Conservation (phyloP, 2,113 vertebrate species). For the Dromiciops gliroides region DNA sequence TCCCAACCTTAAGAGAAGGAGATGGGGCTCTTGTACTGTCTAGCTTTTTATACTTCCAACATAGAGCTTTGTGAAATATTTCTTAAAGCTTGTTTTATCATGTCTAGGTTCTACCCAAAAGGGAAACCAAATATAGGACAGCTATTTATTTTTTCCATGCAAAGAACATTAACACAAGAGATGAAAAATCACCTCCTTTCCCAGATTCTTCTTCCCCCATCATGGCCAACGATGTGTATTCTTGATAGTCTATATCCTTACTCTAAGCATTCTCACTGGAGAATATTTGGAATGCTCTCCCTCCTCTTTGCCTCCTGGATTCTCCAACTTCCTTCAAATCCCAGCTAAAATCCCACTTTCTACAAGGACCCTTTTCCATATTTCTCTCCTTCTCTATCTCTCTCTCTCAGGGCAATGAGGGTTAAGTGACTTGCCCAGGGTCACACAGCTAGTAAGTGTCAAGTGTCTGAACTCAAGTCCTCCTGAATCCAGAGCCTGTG, state of each 20-base stretch:
- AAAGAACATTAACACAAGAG: background rate
- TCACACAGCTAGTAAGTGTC: no score
- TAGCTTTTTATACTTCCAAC: background rate
- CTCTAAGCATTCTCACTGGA: background rate
- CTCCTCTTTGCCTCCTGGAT: background rate
- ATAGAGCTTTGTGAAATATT: background rate
- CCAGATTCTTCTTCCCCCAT: background rate
- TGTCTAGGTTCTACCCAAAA: background rate
- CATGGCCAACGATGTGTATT: background rate
- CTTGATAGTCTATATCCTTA: background rate
- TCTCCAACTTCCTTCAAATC: background rate
- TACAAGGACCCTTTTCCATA: background rate
- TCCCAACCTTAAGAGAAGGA: background rate
- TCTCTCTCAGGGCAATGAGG: no score
- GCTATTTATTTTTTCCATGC: background rate
- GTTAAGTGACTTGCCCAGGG: no score
- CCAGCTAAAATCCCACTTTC: background rate
- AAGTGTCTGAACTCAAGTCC: no score
- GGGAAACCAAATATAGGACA: background rate
- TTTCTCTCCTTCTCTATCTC: no score
- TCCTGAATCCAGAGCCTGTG: no score
- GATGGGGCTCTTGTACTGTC: background rate
- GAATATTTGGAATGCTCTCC: background rate
- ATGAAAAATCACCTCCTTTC: background rate
- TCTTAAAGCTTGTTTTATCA: background rate